Percentiles rank a stretch among this genome's conserved stretches.
Conservation (phyloP, 2,888 invertebrate genomes). For the Noctua janthina region DNA sequence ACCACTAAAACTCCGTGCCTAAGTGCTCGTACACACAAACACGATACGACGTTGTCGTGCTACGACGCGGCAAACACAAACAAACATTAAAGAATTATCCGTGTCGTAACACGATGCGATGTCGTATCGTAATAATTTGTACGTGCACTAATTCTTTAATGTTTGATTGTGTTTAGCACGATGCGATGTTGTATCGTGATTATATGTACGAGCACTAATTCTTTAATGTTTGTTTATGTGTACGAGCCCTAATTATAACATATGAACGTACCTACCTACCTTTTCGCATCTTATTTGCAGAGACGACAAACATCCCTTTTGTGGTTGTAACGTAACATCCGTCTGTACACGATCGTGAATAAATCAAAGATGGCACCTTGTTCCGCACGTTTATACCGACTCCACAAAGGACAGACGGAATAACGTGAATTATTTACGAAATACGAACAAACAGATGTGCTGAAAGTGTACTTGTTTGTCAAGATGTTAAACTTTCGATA, state of each 20-base stretch:
- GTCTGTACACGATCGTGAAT: slow-evolving; percentile 37
- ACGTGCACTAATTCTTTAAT: no score
- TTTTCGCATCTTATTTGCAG: slow-evolving; percentile 15
- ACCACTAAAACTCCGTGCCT: not conserved
- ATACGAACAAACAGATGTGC: slow-evolving; percentile 7
- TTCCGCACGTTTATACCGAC: slow-evolving; percentile 13
- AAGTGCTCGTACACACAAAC: no score
- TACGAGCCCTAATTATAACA: not conserved
- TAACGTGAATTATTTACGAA: slow-evolving; percentile 13
- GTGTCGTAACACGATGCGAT: no score
- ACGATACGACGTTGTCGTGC: no score
- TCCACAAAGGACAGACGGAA: not conserved
- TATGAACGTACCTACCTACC: not conserved
- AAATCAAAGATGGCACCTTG: slow-evolving; percentile 23
- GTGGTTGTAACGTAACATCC: slow-evolving; percentile 32
- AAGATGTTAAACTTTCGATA: slow-evolving; percentile 9
- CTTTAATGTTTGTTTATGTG: no score
- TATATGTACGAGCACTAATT: not conserved
- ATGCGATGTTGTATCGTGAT: no score
- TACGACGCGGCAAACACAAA: no score
- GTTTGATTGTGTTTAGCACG: no score
- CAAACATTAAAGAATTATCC: no score
- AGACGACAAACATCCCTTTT: slow-evolving; percentile 9
- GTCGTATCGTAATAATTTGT: no score
- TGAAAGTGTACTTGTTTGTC: not conserved